These are phyloP conservation scores for Rallus crepitans DNA, from an alignment of 2,797 vertebrate species.

Conservation along the genomic window DNA sequence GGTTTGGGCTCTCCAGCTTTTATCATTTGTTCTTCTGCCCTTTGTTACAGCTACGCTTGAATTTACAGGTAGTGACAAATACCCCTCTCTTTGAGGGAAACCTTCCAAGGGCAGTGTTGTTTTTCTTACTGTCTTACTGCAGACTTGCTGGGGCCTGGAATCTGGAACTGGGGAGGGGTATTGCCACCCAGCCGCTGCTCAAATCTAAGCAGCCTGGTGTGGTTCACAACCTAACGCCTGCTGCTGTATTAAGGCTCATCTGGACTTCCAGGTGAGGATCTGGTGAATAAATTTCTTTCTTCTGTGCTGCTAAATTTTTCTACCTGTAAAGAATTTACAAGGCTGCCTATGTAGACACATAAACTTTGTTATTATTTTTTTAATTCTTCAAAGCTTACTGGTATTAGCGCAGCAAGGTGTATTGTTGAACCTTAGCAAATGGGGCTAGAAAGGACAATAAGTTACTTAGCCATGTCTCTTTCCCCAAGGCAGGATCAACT, in stretches of 20 bases:
- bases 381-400: neutral
- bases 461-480: slow-evolving; percentile 19
- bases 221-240: neutral
- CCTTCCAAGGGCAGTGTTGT: neutral
- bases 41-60: neutral
- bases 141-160: neutral
- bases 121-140: neutral
- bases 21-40: neutral
- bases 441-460: neutral
- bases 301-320: neutral
- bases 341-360: neutral
- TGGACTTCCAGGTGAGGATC: neutral
- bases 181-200: neutral
- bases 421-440: neutral
- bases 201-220: neutral
- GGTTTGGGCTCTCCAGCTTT: neutral
- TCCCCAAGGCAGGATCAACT: slow-evolving; percentile 55
- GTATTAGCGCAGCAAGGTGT: neutral
- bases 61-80: neutral
- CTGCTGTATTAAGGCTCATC: neutral
- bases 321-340: neutral
- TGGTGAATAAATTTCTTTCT: neutral
- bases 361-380: neutral
- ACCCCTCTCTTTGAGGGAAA: neutral
- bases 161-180: neutral